A percentile compares a stretch with the other conserved stretches of the same genome.
Conservation (phyloP, 2,888 invertebrate genomes). For the Nipponacmea schrenckii region DNA sequence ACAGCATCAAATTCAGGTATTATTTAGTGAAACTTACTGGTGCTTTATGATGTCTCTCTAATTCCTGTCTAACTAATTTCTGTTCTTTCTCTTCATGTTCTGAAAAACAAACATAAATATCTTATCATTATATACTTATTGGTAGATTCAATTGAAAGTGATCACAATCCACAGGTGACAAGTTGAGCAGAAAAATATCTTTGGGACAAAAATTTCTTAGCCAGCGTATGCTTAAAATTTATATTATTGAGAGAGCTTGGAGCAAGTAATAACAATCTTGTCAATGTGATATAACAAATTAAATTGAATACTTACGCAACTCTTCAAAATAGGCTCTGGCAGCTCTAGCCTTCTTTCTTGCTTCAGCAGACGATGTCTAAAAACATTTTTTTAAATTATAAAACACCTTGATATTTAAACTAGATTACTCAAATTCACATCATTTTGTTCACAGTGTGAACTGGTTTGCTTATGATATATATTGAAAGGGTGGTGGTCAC, state of each 20-base stretch:
- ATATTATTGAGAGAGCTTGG: too few species aligned
- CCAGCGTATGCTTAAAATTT: too few species aligned
- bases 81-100: constrained; percentile 64
- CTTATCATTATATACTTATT: neutral
- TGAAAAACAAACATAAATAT: constrained; percentile 67
- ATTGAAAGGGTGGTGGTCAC: too few species aligned
- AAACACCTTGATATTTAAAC: too few species aligned
- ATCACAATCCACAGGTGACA: too few species aligned
- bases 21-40: constrained; percentile 30
- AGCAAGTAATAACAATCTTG: too few species aligned
- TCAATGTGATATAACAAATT: neutral
- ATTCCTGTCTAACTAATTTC: constrained; percentile 29
- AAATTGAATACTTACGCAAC: constrained; percentile 77
- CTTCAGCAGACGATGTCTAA: constrained; percentile 21
- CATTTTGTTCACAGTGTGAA: neutral
- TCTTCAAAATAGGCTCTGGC: constrained; percentile 31
- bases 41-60: constrained; percentile 26
- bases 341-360: constrained; percentile 21
- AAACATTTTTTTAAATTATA: too few species aligned
- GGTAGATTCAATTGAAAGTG: too few species aligned
- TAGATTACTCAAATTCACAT: too few species aligned
- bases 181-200: too few species aligned
- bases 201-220: too few species aligned
- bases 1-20: neutral
- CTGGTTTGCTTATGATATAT: too few species aligned